phyloP scores from a whole-genome alignment of 2,888 invertebrate species.

The Agonopterix heracliana region DNA sequence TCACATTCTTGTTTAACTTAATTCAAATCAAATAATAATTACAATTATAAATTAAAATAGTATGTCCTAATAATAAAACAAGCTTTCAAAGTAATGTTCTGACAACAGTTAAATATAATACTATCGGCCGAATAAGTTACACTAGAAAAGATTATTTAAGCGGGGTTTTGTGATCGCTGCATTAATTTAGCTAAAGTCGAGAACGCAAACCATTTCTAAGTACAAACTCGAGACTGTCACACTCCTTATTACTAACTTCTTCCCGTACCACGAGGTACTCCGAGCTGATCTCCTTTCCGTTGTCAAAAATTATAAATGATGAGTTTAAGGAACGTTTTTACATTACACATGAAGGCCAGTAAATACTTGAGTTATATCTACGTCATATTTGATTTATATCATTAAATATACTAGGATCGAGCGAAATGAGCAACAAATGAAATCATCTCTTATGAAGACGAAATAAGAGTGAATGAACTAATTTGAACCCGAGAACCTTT shows the following conservation, averaged over 20 bases:
- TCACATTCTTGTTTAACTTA: constrained; percentile 33
- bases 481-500: constrained; percentile 34
- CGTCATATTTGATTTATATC: constrained; percentile 56
- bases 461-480: constrained; percentile 21
- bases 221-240: constrained; percentile 57
- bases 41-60: constrained; percentile 40
- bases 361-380: constrained; percentile 67
- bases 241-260: constrained; percentile 53
- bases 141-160: constrained; percentile 6
- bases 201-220: constrained; percentile 35
- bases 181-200: constrained; percentile 25
- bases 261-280: constrained; percentile 60
- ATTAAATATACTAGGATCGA: constrained; percentile 56
- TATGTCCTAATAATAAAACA: constrained; percentile 45
- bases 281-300: constrained; percentile 25
- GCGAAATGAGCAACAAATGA: constrained; percentile 61
- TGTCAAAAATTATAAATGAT: constrained; percentile 39
- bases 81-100: constrained; percentile 14
- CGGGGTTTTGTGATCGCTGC: constrained; percentile 40
- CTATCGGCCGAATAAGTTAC: no score
- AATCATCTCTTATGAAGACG: constrained; percentile 29
- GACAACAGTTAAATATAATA: constrained; percentile 1
- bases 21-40: constrained; percentile 42
- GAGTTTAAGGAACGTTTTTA: constrained; percentile 50
- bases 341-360: constrained; percentile 60